These are phyloP conservation scores for Plecturocebus donacophilus DNA, from an alignment of 2,113 vertebrate species.

Conservation along the genomic window DNA sequence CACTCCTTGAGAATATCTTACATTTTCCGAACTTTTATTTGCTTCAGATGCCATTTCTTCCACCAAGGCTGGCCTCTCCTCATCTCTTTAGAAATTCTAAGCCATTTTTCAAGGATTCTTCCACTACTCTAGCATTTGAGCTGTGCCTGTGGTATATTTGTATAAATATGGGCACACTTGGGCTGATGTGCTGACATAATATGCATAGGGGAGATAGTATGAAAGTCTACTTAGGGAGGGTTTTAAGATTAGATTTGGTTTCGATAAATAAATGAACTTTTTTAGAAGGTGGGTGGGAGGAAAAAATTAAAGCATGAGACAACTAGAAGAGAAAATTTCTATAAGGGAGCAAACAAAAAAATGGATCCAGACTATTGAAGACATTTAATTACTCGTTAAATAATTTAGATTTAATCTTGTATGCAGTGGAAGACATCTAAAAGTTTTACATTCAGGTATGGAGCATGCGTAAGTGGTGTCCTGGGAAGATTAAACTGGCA, in stretches of 20 bases:
- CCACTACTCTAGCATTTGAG: neutral
- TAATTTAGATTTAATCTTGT: constrained; percentile 26
- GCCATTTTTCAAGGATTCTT: neutral
- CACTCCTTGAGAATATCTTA: neutral
- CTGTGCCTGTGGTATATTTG: neutral
- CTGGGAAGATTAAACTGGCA: neutral
- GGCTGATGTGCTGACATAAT: neutral
- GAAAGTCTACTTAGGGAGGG: neutral
- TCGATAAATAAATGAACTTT: neutral
- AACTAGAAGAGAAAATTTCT: neutral
- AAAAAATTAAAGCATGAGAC: neutral
- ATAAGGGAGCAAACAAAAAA: neutral
- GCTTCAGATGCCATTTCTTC: neutral
- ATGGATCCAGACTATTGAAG: neutral
- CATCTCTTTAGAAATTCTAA: constrained; percentile 18
- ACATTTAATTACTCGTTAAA: constrained; percentile 40
- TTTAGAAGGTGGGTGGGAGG: neutral
- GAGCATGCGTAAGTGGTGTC: neutral
- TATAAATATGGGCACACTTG: neutral
- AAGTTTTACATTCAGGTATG: constrained; percentile 15
- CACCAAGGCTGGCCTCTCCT: neutral
- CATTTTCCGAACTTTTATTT: constrained; percentile 13
- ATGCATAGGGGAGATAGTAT: neutral
- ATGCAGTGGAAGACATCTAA: neutral
- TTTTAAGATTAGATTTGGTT: constrained; percentile 10